Percentiles rank a stretch among this genome's conserved stretches.
phyloP scores from a whole-genome alignment of 2,888 invertebrate species.

The Brassicogethes aeneus region DNA sequence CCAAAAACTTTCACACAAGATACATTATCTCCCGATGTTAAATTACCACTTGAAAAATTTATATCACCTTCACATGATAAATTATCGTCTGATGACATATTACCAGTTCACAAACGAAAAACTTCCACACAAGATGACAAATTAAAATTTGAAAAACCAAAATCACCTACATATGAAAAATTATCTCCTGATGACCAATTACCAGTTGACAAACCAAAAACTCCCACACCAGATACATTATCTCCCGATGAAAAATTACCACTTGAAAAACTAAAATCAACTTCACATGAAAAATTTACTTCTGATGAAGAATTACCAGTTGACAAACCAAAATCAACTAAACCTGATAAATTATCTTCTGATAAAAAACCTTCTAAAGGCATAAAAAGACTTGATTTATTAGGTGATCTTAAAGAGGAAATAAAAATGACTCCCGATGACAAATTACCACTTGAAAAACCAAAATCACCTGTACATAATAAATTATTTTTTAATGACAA shows the following conservation, averaged over 20 bases:
- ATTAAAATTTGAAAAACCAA: constrained; percentile 1
- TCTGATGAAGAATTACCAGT: not conserved
- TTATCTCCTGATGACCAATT: not conserved
- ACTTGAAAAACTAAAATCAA: not conserved
- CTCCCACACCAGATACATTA: not conserved
- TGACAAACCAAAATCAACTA: not conserved
- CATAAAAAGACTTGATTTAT: too few species aligned
- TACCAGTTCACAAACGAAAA: not conserved
- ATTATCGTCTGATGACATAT: constrained; percentile 1
- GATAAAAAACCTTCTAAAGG: too few species aligned
- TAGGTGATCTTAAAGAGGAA: too few species aligned
- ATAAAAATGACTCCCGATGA: too few species aligned
- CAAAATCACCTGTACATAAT: too few species aligned
- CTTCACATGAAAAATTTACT: too few species aligned
- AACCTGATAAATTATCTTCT: not conserved
- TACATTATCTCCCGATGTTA: not conserved
- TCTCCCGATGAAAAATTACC: not conserved
- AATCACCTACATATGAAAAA: not conserved
- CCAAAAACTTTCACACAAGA: not conserved
- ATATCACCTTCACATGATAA: not conserved
- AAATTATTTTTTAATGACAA: too few species aligned
- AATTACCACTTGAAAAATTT: constrained; percentile 1
- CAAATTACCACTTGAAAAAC: too few species aligned
- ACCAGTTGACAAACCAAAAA: not conserved
- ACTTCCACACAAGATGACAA: not conserved